Evolutionary conservation across 2,113 vertebrate genomes (phyloP), one percentile per base, ranked within the genome.

Genomic region (Sinocyclocheilus grahami): DNA sequence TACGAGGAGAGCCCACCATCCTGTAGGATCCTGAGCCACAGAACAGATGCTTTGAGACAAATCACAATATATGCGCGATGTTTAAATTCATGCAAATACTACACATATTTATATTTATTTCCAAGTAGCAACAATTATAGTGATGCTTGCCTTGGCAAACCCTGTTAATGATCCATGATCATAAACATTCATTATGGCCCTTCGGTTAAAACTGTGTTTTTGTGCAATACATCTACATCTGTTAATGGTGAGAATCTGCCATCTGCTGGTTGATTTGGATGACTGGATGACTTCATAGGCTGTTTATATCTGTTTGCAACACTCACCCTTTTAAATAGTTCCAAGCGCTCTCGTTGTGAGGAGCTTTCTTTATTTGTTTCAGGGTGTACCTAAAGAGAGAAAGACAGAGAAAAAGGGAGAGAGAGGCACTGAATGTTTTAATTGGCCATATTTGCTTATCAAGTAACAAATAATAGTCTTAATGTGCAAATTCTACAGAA

Each of bases 321-420:
- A 72, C 91, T 92, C 93, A 99, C 98, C 98, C 98, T 95, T 97
- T 98, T 90, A 99, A 93, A 90, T 99, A 99, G 92, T 98, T 99
- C 98, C 98, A 99, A 4, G 95, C 97, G 4, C 97, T 99, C 93
- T 99, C 98, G 87, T 99, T 99, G 93, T 99, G 97, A 72, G 97
- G 96, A 85, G 97, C 98, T 88, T 96, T 96, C 90, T 92, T 96
- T 91, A 99, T 97, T 94, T 97, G 97, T 89, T 93, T 95, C 87
- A 99, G 91, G 89, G 96, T 97, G 85, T 99, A 99, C 87, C 98
- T 99, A 74, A 48, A 77, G 91, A 87, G 90, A 63, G 5, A 65
- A 58, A 16, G 51, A 51, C 48, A 51, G 48, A 51, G 48, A 51
- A 4, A 53, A 53, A 53, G 51, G 51, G 51, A 53, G 14, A 69